Conservation (phyloP, 2,888 invertebrate species). For the Plagiodera versicolora region DNA sequence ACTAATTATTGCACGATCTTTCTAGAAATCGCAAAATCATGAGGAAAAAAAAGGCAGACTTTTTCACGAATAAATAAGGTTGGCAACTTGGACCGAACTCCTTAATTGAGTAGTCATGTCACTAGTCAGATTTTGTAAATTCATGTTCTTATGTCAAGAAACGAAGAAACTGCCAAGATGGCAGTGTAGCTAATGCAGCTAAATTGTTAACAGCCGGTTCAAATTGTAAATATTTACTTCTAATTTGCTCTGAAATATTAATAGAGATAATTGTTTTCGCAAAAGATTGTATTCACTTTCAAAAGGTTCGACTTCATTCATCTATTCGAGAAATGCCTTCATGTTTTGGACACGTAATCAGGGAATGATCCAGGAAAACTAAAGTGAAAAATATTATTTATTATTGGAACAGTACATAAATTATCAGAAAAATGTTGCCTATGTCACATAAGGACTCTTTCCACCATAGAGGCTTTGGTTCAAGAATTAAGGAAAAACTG, state of each 20-base stretch:
- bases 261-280: background rate
- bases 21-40: too few relatives aligned
- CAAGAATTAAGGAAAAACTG: constrained; percentile 72
- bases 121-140: too few relatives aligned
- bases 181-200: constrained; percentile 19
- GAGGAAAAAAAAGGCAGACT: too few relatives aligned
- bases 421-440: constrained; percentile 67
- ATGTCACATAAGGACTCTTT: constrained; percentile 70
- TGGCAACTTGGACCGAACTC: too few relatives aligned
- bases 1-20: too few relatives aligned
- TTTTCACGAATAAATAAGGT: too few relatives aligned
- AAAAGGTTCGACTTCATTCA: background rate
- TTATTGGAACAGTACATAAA: background rate
- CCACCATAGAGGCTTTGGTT: constrained; percentile 63
- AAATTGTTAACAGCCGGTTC: constrained; percentile 30
- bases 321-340: background rate
- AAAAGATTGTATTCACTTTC: background rate
- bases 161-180: constrained; percentile 27
- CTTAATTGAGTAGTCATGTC: too few relatives aligned
- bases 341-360: constrained; percentile 18
- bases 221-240: constrained; percentile 25
- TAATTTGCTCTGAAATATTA: background rate
- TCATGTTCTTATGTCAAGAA: too few relatives aligned
- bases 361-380: constrained; percentile 4
- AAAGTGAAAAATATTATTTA: background rate